Percentiles rank a stretch among this genome's conserved stretches.
These are phyloP conservation scores for Sander vitreus DNA, from an alignment of 2,113 vertebrate genomes.

Conservation along the genomic window DNA sequence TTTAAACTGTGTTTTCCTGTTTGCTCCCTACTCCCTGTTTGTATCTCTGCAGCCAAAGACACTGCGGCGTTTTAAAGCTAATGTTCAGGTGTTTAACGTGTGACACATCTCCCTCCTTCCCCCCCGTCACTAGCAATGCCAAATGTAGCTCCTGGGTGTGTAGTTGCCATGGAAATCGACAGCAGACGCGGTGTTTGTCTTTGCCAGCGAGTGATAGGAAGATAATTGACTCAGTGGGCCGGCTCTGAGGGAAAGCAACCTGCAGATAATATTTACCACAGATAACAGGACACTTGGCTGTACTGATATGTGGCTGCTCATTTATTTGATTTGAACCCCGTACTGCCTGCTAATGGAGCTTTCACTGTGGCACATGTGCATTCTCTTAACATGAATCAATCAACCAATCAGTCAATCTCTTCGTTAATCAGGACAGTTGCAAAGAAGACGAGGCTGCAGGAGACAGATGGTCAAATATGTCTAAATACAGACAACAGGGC, in stretches of 20 bases:
- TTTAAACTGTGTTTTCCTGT: slow-evolving; percentile 41
- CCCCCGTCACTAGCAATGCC: not conserved
- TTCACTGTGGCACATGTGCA: not conserved
- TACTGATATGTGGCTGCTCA: not conserved
- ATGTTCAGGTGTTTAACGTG: slow-evolving; percentile 19
- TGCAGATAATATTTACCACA: slow-evolving; percentile 26
- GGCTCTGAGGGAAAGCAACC: slow-evolving; percentile 15
- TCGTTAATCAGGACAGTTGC: not conserved
- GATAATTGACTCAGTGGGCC: slow-evolving; percentile 32
- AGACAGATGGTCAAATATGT: slow-evolving; percentile 48
- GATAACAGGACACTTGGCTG: not conserved
- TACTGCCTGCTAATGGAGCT: not conserved
- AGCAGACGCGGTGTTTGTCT: slow-evolving; percentile 40
- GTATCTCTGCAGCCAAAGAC: not conserved
- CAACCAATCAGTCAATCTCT: not conserved
- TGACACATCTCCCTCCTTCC: not conserved
- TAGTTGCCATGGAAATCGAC: slow-evolving; percentile 70
- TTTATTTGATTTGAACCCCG: not conserved
- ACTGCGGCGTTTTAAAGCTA: not conserved
- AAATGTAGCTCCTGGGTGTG: slow-evolving; percentile 32
- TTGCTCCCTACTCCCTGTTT: not conserved
- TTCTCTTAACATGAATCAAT: not conserved
- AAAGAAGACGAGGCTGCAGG: slow-evolving; percentile 24
- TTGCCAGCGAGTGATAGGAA: slow-evolving; percentile 8
- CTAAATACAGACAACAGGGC: slow-evolving; percentile 5